Percentiles rank a stretch among this genome's conserved stretches.
Evolutionary conservation across 2,113 vertebrate species (phyloP).

Genomic region (Odocoileus hemionus): DNA sequence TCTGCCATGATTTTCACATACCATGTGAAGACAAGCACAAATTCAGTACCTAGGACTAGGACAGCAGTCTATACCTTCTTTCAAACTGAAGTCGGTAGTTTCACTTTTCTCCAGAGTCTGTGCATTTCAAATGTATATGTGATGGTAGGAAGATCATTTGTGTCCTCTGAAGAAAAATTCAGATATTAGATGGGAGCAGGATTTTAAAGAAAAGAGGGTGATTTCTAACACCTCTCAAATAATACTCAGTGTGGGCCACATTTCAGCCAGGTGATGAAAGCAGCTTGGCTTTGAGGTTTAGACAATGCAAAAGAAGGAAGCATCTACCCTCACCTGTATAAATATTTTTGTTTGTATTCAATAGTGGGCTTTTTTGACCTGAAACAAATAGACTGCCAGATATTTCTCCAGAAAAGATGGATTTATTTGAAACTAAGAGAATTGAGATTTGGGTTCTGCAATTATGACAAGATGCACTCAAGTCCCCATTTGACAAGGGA

Average conservation of each 20-base stretch:
- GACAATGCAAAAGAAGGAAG: neutral
- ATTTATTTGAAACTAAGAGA: neutral
- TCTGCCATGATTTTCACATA: neutral
- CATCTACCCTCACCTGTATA: neutral
- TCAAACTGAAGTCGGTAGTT: neutral
- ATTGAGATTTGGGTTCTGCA: neutral
- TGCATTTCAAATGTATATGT: neutral
- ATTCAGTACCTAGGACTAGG: neutral
- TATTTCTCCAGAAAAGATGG: neutral
- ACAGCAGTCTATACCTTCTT: neutral
- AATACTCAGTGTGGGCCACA: neutral
- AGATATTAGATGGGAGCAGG: neutral
- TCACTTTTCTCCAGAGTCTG: neutral
- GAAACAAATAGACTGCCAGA: neutral
- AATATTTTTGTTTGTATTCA: slow-evolving; percentile 32
- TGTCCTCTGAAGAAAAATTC: neutral
- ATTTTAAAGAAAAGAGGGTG: neutral
- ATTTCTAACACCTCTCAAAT: neutral
- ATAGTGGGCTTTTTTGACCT: neutral
- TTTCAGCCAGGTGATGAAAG: neutral
- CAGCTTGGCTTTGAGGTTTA: neutral
- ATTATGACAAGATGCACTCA: neutral
- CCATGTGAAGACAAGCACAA: neutral
- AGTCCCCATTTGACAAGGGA: neutral
- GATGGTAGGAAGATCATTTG: neutral